phyloP scores from a whole-genome alignment of 2,113 vertebrate species.

The Myrmecobius fasciatus region DNA sequence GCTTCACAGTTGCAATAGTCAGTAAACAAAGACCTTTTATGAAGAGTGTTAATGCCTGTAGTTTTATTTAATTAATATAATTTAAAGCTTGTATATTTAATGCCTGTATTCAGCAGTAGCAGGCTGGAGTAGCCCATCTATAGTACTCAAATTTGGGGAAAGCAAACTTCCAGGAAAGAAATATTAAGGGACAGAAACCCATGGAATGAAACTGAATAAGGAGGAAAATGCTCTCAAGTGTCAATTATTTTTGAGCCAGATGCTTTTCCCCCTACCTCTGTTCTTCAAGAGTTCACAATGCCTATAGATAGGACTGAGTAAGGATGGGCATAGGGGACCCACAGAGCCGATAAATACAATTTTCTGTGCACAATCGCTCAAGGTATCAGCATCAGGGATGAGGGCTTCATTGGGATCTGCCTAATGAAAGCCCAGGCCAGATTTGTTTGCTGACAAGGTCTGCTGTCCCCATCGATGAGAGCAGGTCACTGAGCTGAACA shows the following conservation, averaged over 20 bases:
- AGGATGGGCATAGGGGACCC: neutral
- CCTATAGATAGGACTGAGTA: too few relatives aligned
- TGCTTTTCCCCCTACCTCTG: neutral
- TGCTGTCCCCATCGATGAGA: neutral
- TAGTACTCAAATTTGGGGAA: neutral
- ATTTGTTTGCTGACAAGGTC: too few relatives aligned
- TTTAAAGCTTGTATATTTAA: neutral
- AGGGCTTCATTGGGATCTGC: neutral
- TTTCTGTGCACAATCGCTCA: neutral
- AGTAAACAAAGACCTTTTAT: neutral
- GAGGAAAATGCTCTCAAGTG: neutral
- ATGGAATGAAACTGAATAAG: neutral
- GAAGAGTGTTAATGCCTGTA: neutral
- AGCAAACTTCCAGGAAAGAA: constrained; percentile 16
- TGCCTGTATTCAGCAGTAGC: neutral
- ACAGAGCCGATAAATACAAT: neutral
- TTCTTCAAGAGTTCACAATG: too few relatives aligned
- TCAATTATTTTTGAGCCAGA: neutral
- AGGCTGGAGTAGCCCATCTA: neutral
- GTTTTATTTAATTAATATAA: neutral
- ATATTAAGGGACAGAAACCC: constrained; percentile 1
- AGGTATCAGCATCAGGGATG: neutral
- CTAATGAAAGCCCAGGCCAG: neutral
- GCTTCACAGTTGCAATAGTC: neutral
- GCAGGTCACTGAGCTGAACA: neutral